Evolutionary conservation across 2,888 invertebrate genomes (phyloP).

Genomic region (Candidula unifasciata): DNA sequence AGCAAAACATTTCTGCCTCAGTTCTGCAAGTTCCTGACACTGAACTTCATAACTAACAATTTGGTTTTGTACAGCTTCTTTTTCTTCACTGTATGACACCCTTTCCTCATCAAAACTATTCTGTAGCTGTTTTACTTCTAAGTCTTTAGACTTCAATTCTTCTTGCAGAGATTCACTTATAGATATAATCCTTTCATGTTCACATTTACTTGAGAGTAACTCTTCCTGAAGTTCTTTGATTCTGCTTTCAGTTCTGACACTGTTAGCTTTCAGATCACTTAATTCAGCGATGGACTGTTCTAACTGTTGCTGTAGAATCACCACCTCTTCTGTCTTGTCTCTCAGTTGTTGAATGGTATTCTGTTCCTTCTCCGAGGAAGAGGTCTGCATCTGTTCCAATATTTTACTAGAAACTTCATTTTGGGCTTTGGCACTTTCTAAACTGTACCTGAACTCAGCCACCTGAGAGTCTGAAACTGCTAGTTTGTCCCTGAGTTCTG

Average conservation of each 20-base stretch:
- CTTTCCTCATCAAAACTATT: constrained; percentile 23
- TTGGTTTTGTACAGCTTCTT: background rate
- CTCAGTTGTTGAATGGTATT: constrained; percentile 29
- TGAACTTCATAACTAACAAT: constrained; percentile 29
- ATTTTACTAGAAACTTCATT: constrained; percentile 18
- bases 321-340: constrained; percentile 33
- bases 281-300: background rate
- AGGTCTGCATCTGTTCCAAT: constrained; percentile 31
- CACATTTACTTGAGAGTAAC: constrained; percentile 17
- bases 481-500: constrained; percentile 38
- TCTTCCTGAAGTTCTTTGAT: constrained; percentile 12
- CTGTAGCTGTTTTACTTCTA: constrained; percentile 23
- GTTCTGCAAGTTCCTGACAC: constrained; percentile 53
- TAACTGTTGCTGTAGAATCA: constrained; percentile 41
- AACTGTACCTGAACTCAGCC: constrained; percentile 37
- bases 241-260: constrained; percentile 2
- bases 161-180: constrained; percentile 29
- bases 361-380: constrained; percentile 37
- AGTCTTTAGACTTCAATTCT: constrained; percentile 12
- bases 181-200: constrained; percentile 1
- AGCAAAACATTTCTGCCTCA: constrained; percentile 51
- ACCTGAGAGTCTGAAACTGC: constrained; percentile 25
- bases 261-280: background rate
- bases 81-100: background rate
- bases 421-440: constrained; percentile 28